phyloP scores from a whole-genome alignment of 2,113 vertebrate genomes.

The Upupa epops region DNA sequence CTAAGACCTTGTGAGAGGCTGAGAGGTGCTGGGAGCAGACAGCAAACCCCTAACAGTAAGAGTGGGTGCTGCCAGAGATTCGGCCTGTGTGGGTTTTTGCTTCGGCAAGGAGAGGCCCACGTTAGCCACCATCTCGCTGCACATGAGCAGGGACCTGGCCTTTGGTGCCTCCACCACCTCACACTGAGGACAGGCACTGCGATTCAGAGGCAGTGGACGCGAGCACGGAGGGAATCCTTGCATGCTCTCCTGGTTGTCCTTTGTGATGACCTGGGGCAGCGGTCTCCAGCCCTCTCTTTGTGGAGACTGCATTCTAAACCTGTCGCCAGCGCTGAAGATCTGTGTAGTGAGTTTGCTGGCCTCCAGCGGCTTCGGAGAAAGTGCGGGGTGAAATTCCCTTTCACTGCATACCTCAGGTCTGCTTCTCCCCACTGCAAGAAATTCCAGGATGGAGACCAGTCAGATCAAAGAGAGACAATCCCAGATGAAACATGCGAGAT shows the following conservation, averaged over 20 bases:
- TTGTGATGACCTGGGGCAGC: not conserved
- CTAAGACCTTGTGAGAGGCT: fast-evolving
- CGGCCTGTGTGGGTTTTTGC: not conserved
- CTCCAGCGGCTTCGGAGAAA: not conserved
- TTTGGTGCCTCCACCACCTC: fast-evolving
- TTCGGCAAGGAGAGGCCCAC: not conserved
- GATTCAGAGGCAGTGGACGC: not conserved
- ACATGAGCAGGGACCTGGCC: fast-evolving
- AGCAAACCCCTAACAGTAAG: not conserved
- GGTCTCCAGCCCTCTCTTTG: not conserved
- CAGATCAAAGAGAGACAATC: slow-evolving; percentile 58
- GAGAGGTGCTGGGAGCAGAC: not conserved
- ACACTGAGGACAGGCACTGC: not conserved
- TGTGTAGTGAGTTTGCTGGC: not conserved
- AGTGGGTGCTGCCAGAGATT: not conserved
- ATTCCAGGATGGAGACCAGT: slow-evolving; percentile 36
- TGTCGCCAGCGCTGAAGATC: not conserved
- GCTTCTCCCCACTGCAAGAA: not conserved
- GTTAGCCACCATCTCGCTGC: not conserved
- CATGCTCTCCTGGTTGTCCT: not conserved
- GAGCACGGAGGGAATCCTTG: fast-evolving
- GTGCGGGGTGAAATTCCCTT: slow-evolving; percentile 8
- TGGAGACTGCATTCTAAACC: not conserved
- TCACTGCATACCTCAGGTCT: not conserved
- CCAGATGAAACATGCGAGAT: slow-evolving; percentile 44